Conservation (phyloP, 1,140 invertebrate species). For the Octopus bimaculoides region DNA sequence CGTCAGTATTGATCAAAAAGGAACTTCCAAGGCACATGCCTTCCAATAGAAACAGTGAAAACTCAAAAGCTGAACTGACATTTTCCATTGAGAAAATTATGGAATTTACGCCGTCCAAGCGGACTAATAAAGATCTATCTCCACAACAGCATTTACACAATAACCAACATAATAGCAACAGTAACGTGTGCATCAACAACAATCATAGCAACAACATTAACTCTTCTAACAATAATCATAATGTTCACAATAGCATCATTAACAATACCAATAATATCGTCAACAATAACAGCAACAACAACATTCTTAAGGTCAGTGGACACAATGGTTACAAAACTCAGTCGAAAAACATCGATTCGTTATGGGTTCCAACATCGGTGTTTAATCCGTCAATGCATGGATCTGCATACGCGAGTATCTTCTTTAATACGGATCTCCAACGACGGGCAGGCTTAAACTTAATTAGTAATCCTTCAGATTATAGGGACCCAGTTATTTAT, state of each 20-base stretch:
- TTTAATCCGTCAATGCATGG: neutral
- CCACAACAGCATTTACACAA: no score
- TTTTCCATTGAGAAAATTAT: constrained; percentile 50
- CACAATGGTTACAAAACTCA: neutral
- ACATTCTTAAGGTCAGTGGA: neutral
- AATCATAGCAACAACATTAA: no score
- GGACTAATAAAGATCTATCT: neutral
- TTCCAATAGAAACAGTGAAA: constrained; percentile 17
- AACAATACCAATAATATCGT: neutral
- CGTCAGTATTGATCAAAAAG: neutral
- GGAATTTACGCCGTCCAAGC: constrained; percentile 13
- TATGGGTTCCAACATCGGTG: neutral
- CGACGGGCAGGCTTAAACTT: neutral
- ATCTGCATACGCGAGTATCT: neutral
- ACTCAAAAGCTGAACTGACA: constrained; percentile 31
- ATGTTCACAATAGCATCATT: no score
- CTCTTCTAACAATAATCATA: no score
- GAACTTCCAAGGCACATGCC: neutral
- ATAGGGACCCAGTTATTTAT: neutral
- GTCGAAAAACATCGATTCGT: neutral
- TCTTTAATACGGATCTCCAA: neutral
- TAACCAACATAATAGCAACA: no score
- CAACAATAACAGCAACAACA: neutral
- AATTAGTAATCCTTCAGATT: neutral
- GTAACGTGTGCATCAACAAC: no score